A percentile compares a stretch with the other conserved stretches of the same genome.
Evolutionary conservation across 2,888 invertebrate species (phyloP).

Genomic region (Erebia aethiops): DNA sequence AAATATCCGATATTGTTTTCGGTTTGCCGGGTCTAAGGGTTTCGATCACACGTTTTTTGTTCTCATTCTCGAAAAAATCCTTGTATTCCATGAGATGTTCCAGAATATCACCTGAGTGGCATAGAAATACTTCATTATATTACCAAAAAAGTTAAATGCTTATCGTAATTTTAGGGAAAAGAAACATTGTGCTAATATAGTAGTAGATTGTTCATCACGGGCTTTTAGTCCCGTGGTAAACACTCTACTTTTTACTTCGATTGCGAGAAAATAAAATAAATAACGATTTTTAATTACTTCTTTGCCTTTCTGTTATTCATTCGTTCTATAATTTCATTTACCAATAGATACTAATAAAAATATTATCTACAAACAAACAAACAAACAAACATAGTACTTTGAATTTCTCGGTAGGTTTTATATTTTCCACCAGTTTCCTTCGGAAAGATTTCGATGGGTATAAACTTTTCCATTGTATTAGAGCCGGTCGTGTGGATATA

Average conservation of each 20-base stretch:
- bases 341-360: no score
- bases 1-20: conserved; percentile 84
- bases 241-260: no score
- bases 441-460: conserved; percentile 66
- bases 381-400: conserved; percentile 16
- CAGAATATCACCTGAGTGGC: conserved; percentile 57
- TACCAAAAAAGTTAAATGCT: not conserved
- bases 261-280: no score
- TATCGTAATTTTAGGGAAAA: no score
- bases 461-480: conserved; percentile 65
- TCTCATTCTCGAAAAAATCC: conserved; percentile 75
- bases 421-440: conserved; percentile 29
- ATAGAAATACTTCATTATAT: no score
- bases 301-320: no score
- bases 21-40: conserved; percentile 84
- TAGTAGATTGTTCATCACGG: no score
- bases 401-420: conserved; percentile 22
- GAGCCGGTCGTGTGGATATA: conserved; percentile 70
- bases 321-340: no score
- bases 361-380: not conserved
- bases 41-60: conserved; percentile 83
- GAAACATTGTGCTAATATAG: no score
- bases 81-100: conserved; percentile 58
- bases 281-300: no score
- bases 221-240: no score